Percentiles rank a stretch among this genome's conserved stretches.
These are phyloP conservation scores for Acleris emargana DNA, from an alignment of 2,888 invertebrate genomes.

Conservation along the genomic window DNA sequence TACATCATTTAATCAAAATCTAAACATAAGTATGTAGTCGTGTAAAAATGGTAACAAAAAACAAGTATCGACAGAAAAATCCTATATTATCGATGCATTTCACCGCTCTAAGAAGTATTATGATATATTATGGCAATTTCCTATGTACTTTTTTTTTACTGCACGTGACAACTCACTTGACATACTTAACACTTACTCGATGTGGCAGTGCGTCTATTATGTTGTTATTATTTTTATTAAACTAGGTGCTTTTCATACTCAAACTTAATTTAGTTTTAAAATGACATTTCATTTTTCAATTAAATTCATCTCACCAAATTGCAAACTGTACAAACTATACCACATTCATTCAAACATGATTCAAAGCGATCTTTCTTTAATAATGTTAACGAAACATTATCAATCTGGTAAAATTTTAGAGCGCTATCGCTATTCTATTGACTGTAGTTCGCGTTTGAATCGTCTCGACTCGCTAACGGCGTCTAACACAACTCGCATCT, in stretches of 20 bases:
- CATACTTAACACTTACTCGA: slow-evolving; percentile 5
- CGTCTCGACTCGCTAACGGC: too few species aligned
- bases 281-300: background rate
- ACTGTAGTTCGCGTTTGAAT: too few species aligned
- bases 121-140: slow-evolving; percentile 21
- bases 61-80: background rate
- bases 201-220: slow-evolving; percentile 22
- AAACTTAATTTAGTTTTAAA: background rate
- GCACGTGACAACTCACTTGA: slow-evolving; percentile 5
- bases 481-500: too few species aligned
- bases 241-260: background rate
- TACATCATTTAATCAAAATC: background rate
- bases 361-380: slow-evolving; percentile 7
- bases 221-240: background rate
- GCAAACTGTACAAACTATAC: slow-evolving; percentile 8
- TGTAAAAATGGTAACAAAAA: slow-evolving; percentile 29
- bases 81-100: slow-evolving; percentile 9
- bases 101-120: slow-evolving; percentile 16
- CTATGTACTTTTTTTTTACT: slow-evolving; percentile 4
- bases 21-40: slow-evolving; percentile 1
- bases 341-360: background rate
- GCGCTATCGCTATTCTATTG: too few species aligned
- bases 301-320: slow-evolving; percentile 6
- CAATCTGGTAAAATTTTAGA: too few species aligned
- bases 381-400: too few species aligned